Evolutionary conservation across 2,113 vertebrate genomes (phyloP).

Genomic region (Hassar affinis): DNA sequence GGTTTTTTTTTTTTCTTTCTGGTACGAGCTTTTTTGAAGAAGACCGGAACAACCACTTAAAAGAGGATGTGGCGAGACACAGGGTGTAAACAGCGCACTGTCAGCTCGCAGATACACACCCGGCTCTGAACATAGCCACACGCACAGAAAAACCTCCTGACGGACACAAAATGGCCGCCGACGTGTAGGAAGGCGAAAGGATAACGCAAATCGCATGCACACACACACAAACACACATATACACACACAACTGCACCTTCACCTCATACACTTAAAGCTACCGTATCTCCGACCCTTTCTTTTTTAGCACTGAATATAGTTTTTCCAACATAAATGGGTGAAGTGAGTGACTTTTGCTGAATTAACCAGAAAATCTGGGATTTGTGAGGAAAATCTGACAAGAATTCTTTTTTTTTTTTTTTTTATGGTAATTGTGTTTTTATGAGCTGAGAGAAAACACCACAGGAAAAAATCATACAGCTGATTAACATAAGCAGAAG

Average conservation of each 20-base stretch:
- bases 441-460: no score
- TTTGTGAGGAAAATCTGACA: background rate
- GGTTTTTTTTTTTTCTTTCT: background rate
- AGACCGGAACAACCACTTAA: slow-evolving; percentile 11
- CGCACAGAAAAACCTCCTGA: background rate
- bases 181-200: slow-evolving; percentile 34
- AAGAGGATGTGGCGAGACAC: slow-evolving; percentile 17
- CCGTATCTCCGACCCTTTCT: background rate
- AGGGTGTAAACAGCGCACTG: slow-evolving; percentile 4
- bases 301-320: no score
- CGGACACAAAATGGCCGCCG: background rate
- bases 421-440: background rate
- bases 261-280: background rate
- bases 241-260: slow-evolving; percentile 9
- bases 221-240: background rate
- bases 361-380: background rate
- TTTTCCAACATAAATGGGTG: no score
- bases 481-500: background rate
- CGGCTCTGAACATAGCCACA: no score
- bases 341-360: background rate
- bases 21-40: background rate
- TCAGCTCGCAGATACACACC: slow-evolving; percentile 6
- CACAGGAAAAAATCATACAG: background rate
- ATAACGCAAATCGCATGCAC: slow-evolving; percentile 1
- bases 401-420: background rate